A percentile compares a stretch with the other conserved stretches of the same genome.
Conservation (phyloP, 2,797 vertebrate species). For the Thaleichthys pacificus region DNA sequence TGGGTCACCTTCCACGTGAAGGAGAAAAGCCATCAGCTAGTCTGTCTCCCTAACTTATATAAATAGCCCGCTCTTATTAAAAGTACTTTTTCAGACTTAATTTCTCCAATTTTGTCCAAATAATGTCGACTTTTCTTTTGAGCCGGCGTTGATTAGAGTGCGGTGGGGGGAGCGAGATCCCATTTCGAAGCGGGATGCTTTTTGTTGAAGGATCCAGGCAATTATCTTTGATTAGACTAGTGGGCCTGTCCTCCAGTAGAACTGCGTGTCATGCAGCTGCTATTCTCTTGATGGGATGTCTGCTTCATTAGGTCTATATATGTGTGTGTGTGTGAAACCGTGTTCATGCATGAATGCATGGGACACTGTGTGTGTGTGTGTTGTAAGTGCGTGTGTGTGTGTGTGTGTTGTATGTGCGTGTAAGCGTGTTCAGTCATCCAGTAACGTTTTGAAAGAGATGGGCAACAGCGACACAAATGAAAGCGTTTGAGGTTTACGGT, state of each 20-base stretch:
- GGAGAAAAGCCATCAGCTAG: not conserved
- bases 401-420: constrained; percentile 18
- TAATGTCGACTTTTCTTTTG: not conserved
- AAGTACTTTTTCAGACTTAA: not conserved
- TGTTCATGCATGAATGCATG: not conserved
- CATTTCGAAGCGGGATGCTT: constrained; percentile 12
- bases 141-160: not conserved
- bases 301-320: constrained; percentile 38
- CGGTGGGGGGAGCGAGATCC: not conserved
- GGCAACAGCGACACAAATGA: constrained; percentile 53
- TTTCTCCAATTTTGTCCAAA: too few relatives aligned
- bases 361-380: constrained; percentile 48
- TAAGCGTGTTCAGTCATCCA: not conserved
- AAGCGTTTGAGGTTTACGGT: constrained; percentile 49
- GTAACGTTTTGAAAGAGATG: constrained; percentile 43
- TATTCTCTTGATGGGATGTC: constrained; percentile 28
- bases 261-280: constrained; percentile 30
- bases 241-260: constrained; percentile 15
- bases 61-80: not conserved
- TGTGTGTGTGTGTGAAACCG: constrained; percentile 11
- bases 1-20: not conserved
- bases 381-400: too few relatives aligned
- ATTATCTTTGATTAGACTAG: constrained; percentile 24
- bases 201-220: constrained; percentile 9
- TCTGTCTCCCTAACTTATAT: not conserved